Percentiles rank a stretch among this genome's conserved stretches.
Conservation (phyloP, 2,888 invertebrate genomes). For the Sialis lutaria region DNA sequence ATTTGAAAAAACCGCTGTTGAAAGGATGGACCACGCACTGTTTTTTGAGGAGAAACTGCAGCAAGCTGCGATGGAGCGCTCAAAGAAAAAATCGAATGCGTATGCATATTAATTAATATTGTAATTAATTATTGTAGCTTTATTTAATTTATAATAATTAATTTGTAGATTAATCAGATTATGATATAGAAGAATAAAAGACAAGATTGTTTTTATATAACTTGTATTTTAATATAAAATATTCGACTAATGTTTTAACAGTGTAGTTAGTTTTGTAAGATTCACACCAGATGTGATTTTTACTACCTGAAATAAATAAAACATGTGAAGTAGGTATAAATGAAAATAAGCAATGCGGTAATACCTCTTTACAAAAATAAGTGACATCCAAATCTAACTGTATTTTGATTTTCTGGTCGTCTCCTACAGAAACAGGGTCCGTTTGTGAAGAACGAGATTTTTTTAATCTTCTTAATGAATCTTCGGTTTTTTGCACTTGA, state of each 20-base stretch:
- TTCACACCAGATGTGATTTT: too few species aligned
- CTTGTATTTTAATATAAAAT: too few species aligned
- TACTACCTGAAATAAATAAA: too few species aligned
- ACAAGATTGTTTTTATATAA: too few species aligned
- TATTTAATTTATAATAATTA: too few species aligned
- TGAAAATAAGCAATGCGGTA: not conserved
- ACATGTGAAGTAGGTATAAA: not conserved
- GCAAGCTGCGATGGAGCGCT: constrained; percentile 10
- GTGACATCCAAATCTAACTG: constrained; percentile 78
- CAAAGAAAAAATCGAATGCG: not conserved
- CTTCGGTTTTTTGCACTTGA: constrained; percentile 90
- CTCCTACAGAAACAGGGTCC: constrained; percentile 39
- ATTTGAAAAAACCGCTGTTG: constrained; percentile 21
- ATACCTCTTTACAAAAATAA: constrained; percentile 41
- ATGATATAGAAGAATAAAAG: too few species aligned
- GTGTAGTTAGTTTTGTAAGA: too few species aligned
- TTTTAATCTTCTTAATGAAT: constrained; percentile 78
- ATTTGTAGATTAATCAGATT: too few species aligned
- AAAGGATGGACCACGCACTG: constrained; percentile 21
- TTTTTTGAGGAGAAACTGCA: constrained; percentile 18
- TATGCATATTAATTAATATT: too few species aligned
- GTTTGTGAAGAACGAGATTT: constrained; percentile 18
- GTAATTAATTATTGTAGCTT: too few species aligned
- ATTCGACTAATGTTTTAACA: too few species aligned
- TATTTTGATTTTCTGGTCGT: constrained; percentile 86